Evolutionary conservation across 2,113 vertebrate species (phyloP).

Genomic region (Eonycteris spelaea): DNA sequence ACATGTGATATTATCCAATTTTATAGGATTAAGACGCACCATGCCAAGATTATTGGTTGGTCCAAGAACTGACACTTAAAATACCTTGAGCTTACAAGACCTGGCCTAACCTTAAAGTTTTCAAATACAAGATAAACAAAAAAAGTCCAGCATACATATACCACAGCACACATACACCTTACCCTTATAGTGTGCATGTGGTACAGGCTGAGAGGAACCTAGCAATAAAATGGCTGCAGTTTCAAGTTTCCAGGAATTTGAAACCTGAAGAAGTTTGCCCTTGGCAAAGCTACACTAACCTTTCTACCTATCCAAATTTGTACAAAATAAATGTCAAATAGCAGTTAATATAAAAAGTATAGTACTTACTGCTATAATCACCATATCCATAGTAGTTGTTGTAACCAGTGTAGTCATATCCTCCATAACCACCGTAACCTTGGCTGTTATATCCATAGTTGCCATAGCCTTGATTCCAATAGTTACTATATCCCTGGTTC

Average conservation of each 20-base stretch:
- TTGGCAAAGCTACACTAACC: conserved; percentile 67
- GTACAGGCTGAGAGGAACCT: conserved; percentile 56
- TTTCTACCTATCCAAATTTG: conserved; percentile 58
- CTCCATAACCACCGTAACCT: conserved; percentile 97
- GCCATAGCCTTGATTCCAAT: conserved; percentile 98
- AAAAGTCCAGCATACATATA: conserved; percentile 47
- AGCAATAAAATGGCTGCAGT: conserved; percentile 69
- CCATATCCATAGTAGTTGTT: conserved; percentile 99
- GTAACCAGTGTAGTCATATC: conserved; percentile 98
- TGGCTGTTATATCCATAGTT: conserved; percentile 98
- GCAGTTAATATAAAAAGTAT: conserved; percentile 65
- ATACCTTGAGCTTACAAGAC: background rate
- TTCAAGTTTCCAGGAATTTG: conserved; percentile 73
- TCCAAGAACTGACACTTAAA: conserved; percentile 58
- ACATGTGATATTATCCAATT: conserved; percentile 61
- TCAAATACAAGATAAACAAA: conserved; percentile 21
- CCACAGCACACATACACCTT: conserved; percentile 61
- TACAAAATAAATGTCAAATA: conserved; percentile 74
- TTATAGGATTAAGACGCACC: conserved; percentile 54
- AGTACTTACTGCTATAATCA: conserved; percentile 97
- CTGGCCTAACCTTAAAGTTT: background rate
- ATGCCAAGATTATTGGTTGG: conserved; percentile 75
- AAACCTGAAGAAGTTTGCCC: conserved; percentile 66
- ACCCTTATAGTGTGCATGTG: conserved; percentile 64
- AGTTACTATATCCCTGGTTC: conserved; percentile 98